A percentile compares a stretch with the other conserved stretches of the same genome.
Conservation (phyloP, 2,797 vertebrate species). For the Perodicticus potto region DNA sequence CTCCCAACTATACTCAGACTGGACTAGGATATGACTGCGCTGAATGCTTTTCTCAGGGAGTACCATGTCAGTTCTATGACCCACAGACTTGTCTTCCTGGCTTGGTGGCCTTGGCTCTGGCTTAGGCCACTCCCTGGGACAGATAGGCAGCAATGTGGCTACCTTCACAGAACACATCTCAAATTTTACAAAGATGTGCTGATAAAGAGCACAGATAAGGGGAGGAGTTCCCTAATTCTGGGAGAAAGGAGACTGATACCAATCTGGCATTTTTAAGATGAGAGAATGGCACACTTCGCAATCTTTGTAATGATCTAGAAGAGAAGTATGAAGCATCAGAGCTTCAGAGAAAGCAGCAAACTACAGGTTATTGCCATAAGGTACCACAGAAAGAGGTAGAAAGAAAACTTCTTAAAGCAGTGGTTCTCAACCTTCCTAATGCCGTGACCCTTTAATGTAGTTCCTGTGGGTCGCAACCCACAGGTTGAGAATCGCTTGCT, state of each 20-base stretch:
- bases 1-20: neutral
- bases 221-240: conserved; percentile 91
- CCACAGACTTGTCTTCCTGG: conserved; percentile 91
- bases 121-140: conserved; percentile 91
- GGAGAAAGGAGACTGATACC: conserved; percentile 87
- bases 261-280: conserved; percentile 89
- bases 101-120: conserved; percentile 93
- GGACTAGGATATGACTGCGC: neutral
- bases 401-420: conserved; percentile 93
- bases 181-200: conserved; percentile 94
- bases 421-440: too few relatives aligned
- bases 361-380: neutral
- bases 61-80: neutral
- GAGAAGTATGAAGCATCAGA: neutral
- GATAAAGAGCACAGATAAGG: conserved; percentile 92
- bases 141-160: conserved; percentile 92
- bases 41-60: neutral
- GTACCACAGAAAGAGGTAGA: conserved; percentile 91
- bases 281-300: conserved; percentile 88
- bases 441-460: too few relatives aligned
- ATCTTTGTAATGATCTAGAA: too few relatives aligned
- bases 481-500: too few relatives aligned
- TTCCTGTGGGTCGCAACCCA: too few relatives aligned
- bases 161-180: conserved; percentile 92
- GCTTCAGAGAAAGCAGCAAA: neutral